These are phyloP conservation scores for Oryzias curvinotus DNA, from an alignment of 2,113 vertebrate species.

Conservation along the genomic window DNA sequence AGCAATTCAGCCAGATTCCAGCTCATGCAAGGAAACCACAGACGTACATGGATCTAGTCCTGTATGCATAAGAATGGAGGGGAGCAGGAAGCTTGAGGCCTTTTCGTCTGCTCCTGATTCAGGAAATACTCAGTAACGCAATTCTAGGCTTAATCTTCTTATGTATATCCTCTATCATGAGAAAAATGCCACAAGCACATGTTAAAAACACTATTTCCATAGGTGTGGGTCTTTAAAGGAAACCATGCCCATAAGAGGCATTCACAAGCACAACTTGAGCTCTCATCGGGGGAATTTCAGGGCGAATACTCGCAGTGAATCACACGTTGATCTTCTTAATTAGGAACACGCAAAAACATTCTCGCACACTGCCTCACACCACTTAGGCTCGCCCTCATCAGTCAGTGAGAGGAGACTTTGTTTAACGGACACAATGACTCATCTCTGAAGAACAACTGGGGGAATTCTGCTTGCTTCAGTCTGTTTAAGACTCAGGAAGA, in stretches of 20 bases:
- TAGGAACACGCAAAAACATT: constrained; percentile 52
- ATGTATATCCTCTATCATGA: too few species aligned
- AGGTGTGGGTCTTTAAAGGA: too few species aligned
- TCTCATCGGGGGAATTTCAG: constrained; percentile 25
- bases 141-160: too few species aligned
- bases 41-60: too few species aligned
- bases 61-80: too few species aligned
- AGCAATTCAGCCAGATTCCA: too few species aligned
- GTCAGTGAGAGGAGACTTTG: constrained; percentile 55
- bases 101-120: too few species aligned
- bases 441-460: constrained; percentile 53
- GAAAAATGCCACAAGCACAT: too few species aligned
- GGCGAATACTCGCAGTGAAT: constrained; percentile 47
- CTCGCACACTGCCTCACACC: constrained; percentile 55
- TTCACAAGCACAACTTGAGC: neutral
- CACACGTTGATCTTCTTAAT: constrained; percentile 37
- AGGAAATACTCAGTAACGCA: too few species aligned
- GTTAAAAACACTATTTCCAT: too few species aligned
- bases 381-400: constrained; percentile 25
- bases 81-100: too few species aligned
- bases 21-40: too few species aligned
- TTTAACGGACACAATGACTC: constrained; percentile 69
- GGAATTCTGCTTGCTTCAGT: constrained; percentile 58
- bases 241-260: neutral
- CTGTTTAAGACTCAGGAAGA: constrained; percentile 38